Evolutionary conservation across 2,888 invertebrate genomes (phyloP), one percentile per base, ranked within the genome.

Genomic region (Tetramorium bicarinatum): DNA sequence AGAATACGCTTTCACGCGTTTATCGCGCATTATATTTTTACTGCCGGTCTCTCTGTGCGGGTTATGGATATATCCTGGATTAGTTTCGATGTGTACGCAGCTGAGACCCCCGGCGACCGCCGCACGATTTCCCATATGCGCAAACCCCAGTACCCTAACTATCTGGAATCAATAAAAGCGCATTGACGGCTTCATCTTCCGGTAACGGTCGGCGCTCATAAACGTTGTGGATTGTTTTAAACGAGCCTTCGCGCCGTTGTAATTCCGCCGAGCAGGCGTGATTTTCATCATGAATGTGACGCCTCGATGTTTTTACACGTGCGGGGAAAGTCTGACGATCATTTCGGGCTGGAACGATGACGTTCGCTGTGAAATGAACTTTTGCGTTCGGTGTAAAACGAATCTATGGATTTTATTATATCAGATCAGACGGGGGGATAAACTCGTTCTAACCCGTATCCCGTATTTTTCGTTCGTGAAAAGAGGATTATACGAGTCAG

Each of bases 21-120:
- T 92, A 92, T 91, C 89, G 91, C 83, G 89, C 89, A 91, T 92
- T 92, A 92, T 89, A 89, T 91, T 92, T 92, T 92, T 92, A 92
- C 92, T 91, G 89, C 84, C 86, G 69, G 74, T 75, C 66, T 49
- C 41, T 38, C 64, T 67, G 77, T 59, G 47, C 59, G 75, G 71
- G 86, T 90, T 87, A 87, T 72, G 83, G 87, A 84, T 82, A 86
- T 47, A 64, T 49, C 83, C 47, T n/a, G 91, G 92, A 92, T 93
- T 93, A 93, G 89, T 85, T 67, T 29, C 49, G 69, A 81, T 91
- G 90, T 91, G 88, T 88, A 87, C 89, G 85, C 93, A 93, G 92
- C 92, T 93, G 92, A 93, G 91, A 62, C 38, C 83, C 83, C 69
- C 15, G 72, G 69, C 77, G 54, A 41, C 18, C 47, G 29, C 47